Evolutionary conservation across 2,113 vertebrate genomes (phyloP), one percentile per base, ranked within the genome.

Genomic region (Lates calcarifer): DNA sequence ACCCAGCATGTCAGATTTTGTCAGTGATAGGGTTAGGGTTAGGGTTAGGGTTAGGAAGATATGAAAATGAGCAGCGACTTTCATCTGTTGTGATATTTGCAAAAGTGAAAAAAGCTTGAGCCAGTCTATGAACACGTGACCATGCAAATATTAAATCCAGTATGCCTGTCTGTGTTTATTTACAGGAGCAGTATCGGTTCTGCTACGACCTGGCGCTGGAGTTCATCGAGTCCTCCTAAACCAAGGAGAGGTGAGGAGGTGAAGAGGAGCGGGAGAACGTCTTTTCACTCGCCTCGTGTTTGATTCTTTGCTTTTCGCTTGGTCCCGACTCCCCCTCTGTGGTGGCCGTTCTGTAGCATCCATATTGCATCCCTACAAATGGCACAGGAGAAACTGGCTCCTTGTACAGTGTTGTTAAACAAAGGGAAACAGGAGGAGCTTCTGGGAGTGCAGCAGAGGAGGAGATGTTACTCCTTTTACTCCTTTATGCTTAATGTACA

Each of bases 141-240:
- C 39, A 13, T 41, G 11, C 39, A 41, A 35, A 17, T 61, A n/a
- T 39, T 14, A 63, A 39, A 5, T 63, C 12, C 33, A 24, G 60
- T 47, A 0, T 41, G 3, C 79, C 2, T 64, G 53, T 82, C 20
- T 63, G 18, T 84, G 53, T 77, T 14, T 22, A 5, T 82, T 43
- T 76, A 15, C 90, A 99, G 98, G 98, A 99, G 77, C 98, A 99
- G 84, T 99, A 99, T 87, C 97, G 98, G n/a, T 99, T 99, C 95
- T 98, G 97, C 93, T 99, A 99, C 0, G 98, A 99, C 39, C 96
- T 99, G 57, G 96, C 97, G 0, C 89, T 99, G 95, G 98, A 99
- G 90, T 99, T 98, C 91, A 95, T 99, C 75, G 98, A 99, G 83
- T 97, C 97, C 0, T 98, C 98, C 3, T 99, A 99, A 95, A 83